These are phyloP conservation scores for Lucinisca nassula DNA, from an alignment of 2,888 invertebrate species.

Conservation along the genomic window DNA sequence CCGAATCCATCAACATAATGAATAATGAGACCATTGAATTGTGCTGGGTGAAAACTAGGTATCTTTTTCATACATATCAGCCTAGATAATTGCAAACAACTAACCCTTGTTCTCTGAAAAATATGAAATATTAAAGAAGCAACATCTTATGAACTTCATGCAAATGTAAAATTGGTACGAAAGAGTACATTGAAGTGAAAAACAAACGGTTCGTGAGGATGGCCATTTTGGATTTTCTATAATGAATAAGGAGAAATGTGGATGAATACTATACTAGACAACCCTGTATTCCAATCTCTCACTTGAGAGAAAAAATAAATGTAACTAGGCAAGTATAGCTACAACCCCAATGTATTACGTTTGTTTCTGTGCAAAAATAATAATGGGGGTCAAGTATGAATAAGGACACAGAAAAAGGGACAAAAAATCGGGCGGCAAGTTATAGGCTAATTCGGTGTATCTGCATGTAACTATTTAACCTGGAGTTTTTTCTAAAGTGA, in stretches of 20 bases:
- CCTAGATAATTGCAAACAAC: neutral
- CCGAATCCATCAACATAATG: neutral
- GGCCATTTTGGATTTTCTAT: conserved; percentile 13
- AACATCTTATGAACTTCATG: neutral
- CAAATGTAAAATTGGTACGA: neutral
- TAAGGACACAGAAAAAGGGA: too few species aligned
- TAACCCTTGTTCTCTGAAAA: neutral
- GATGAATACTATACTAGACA: neutral
- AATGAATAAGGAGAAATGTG: neutral
- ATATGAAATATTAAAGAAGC: neutral
- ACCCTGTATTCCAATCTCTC: neutral
- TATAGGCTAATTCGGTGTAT: too few species aligned
- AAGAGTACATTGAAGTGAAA: neutral
- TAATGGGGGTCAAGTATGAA: too few species aligned
- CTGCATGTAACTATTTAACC: too few species aligned
- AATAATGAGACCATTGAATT: neutral
- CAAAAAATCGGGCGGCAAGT: too few species aligned
- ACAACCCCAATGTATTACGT: neutral
- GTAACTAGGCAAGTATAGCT: neutral
- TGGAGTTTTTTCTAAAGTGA: too few species aligned
- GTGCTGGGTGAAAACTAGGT: conserved; percentile 6
- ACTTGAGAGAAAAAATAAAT: neutral
- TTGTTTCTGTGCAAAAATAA: neutral
- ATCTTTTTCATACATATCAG: conserved; percentile 2
- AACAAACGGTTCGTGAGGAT: neutral